phyloP scores from a whole-genome alignment of 2,113 vertebrate species.

The Astur gentilis region DNA sequence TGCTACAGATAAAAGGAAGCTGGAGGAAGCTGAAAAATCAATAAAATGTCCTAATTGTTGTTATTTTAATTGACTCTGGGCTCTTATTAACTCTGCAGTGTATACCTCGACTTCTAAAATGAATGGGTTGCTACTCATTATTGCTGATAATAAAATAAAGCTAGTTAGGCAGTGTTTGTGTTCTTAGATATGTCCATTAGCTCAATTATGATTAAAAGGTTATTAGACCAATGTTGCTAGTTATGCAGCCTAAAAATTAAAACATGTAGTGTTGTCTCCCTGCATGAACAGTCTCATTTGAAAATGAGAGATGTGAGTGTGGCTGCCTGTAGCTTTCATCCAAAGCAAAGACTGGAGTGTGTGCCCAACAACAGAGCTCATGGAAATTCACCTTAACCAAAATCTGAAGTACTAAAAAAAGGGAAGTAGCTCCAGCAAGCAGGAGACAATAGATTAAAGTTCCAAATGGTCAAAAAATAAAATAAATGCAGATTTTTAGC shows the following conservation, averaged over 20 bases:
- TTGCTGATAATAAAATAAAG: not conserved
- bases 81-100: slow-evolving; percentile 24
- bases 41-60: slow-evolving; percentile 8
- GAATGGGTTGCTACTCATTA: not conserved
- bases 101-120: not conserved
- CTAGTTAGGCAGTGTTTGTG: not conserved
- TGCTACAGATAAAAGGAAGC: slow-evolving; percentile 2
- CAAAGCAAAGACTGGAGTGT: not conserved
- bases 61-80: slow-evolving; percentile 46
- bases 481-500: not conserved
- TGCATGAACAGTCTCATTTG: not conserved
- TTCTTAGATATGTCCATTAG: not conserved
- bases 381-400: not conserved
- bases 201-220: not conserved
- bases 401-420: not conserved
- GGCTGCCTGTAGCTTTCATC: not conserved
- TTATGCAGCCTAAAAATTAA: not conserved
- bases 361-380: not conserved
- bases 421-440: not conserved
- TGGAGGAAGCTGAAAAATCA: not conserved
- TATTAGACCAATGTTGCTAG: not conserved
- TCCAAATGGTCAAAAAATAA: not conserved
- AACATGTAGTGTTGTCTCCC: not conserved
- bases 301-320: not conserved
- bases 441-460: not conserved